Base-by-base conservation (phyloP, 2,113 vertebrate genomes). In the Xenopus laevis region DNA sequence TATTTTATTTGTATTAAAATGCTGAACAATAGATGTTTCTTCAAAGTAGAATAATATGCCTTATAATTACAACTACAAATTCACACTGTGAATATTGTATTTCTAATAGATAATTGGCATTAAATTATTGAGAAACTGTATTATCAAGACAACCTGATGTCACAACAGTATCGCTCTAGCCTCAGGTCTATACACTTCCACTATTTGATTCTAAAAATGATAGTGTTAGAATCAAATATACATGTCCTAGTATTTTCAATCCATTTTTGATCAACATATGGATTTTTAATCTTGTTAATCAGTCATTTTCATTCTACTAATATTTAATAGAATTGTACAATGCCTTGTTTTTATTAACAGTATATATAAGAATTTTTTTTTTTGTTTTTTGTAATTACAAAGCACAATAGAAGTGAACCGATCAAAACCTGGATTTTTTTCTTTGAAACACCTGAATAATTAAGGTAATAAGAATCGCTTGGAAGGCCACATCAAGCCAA, bases 61-160 rank as follows among this genome's bases (percentile, higher is more conserved):
- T 63, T 7, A 63, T 52, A 53, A 63, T 52, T 63, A 63, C 16
- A 2, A 11, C 16, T 30, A 8, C 20, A 71, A 50, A 62, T 52
- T 58, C n/a, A 13, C 58, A 50, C n/a, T 52, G 61, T 63, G 45
- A 64, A 72, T 72, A 72, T 33, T 65, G 65, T 0, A 72, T 65
- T 72, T 72, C 18, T 15, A 65, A 72, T 65, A 58, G 52, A 55
- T 72, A 65, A 72, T 65, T 12, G 50, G 52, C 21, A 44, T 21
- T 72, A 65, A 65, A 65, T 73, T 58, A 58, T 65, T 57, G 62
- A 73, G 10, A 46, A 2, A 9, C n/a, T 50, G 12, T 44, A 73
- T 57, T 65, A 57, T 27, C 8, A 57, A 27, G 6, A 30, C 40
- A 65, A 65, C 18, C 18, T 21, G 5, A n/a, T 65, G 47, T 46